A percentile compares a stretch with the other conserved stretches of the same genome.
Evolutionary conservation across 2,797 vertebrate species (phyloP).

Genomic region (Urosaurus nigricauda): DNA sequence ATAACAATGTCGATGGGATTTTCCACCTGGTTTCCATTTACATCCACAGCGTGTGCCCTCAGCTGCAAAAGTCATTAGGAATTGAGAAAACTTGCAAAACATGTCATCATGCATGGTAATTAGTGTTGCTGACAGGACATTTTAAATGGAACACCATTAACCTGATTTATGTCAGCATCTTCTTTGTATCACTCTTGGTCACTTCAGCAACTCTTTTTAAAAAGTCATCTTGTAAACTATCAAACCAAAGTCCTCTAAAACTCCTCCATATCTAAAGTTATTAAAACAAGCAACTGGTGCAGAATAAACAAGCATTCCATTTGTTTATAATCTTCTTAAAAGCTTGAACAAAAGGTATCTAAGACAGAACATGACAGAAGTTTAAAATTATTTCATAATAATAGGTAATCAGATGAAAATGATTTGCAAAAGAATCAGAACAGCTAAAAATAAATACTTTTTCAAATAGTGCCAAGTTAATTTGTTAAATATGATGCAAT

Average conservation of each 20-base stretch:
- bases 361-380: too few relatives aligned
- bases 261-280: not conserved
- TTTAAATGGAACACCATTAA: conserved; percentile 40
- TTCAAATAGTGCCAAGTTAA: not conserved
- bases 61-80: conserved; percentile 82
- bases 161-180: conserved; percentile 30
- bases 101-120: not conserved
- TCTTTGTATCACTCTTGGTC: accelerated
- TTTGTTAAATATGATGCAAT: not conserved
- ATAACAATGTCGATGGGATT: conserved; percentile 98
- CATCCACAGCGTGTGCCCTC: conserved; percentile 96
- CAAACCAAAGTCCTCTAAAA: not conserved
- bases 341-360: not conserved
- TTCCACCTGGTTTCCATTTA: conserved; percentile 98
- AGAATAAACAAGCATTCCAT: not conserved
- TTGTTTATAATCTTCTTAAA: not conserved
- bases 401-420: not conserved
- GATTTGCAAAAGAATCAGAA: not conserved
- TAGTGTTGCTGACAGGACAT: conserved; percentile 13
- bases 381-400: conserved; percentile 1
- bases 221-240: not conserved
- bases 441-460: not conserved
- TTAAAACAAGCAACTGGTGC: not conserved
- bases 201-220: conserved; percentile 5
- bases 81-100: conserved; percentile 45